phyloP scores from a whole-genome alignment of 2,113 vertebrate genomes.

The Periophthalmus modestus region DNA sequence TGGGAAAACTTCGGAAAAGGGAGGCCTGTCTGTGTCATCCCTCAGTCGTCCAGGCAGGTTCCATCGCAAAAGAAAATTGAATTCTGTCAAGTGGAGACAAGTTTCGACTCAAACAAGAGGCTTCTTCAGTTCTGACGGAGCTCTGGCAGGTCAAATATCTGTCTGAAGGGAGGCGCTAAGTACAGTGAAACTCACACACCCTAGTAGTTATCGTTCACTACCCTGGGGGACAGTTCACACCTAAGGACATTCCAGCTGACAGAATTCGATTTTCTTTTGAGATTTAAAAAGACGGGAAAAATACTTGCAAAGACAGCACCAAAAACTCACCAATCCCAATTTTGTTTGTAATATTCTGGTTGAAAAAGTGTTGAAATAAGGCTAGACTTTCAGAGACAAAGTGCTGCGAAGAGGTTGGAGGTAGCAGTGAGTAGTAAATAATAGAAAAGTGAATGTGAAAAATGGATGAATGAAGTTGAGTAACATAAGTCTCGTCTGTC shows the following conservation, averaged over 20 bases:
- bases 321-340: background rate
- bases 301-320: background rate
- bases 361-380: background rate
- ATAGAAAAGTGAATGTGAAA: conserved; percentile 33
- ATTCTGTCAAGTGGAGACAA: no score
- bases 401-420: background rate
- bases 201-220: no score
- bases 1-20: conserved; percentile 1
- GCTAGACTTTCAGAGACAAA: background rate
- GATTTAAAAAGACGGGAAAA: background rate
- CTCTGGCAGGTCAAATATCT: no score
- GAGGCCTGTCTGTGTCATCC: background rate
- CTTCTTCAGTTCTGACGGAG: no score
- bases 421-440: conserved; percentile 27
- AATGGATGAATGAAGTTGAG: conserved; percentile 33
- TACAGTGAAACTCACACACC: no score
- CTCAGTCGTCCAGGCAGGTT: no score
- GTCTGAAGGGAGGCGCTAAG: no score
- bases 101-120: no score
- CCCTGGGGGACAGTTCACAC: no score
- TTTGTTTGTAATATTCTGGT: background rate
- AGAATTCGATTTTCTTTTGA: no score
- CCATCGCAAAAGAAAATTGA: no score
- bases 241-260: no score
- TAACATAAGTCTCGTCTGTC: conserved; percentile 30